Percentiles rank a stretch among this genome's conserved stretches.
These are phyloP conservation scores for Seriola dumerili DNA, from an alignment of 2,113 vertebrate species.

Conservation along the genomic window DNA sequence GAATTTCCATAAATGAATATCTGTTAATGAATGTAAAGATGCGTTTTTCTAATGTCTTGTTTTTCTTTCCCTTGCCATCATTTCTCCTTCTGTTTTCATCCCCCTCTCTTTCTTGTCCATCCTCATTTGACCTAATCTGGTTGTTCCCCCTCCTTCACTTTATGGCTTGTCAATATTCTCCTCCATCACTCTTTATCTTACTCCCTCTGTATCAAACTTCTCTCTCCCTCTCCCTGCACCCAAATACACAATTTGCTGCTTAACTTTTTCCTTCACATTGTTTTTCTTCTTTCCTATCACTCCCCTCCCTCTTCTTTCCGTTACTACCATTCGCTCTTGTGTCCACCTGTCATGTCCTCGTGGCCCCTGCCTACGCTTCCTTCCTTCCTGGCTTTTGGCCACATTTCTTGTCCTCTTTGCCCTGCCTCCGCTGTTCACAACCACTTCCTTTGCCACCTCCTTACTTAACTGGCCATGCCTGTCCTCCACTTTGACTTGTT, in stretches of 20 bases:
- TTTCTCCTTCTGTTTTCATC: background rate
- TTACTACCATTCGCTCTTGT: conserved; percentile 4
- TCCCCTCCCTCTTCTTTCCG: conserved; percentile 16
- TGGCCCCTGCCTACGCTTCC: conserved; percentile 47
- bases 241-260: background rate
- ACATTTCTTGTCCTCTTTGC: conserved; percentile 20
- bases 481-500: conserved; percentile 1
- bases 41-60: conserved; percentile 34
- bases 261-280: conserved; percentile 23
- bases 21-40: background rate
- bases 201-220: background rate
- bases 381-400: conserved; percentile 41
- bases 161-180: conserved; percentile 29
- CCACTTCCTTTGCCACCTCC: conserved; percentile 30
- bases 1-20: background rate
- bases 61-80: background rate
- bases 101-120: background rate
- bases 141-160: conserved; percentile 1
- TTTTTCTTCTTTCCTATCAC: conserved; percentile 13
- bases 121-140: conserved; percentile 24
- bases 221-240: background rate
- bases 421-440: conserved; percentile 27
- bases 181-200: background rate
- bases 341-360: conserved; percentile 19
- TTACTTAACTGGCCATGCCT: background rate